Conservation (phyloP, 1,140 invertebrate species). For the Diprion similis region DNA sequence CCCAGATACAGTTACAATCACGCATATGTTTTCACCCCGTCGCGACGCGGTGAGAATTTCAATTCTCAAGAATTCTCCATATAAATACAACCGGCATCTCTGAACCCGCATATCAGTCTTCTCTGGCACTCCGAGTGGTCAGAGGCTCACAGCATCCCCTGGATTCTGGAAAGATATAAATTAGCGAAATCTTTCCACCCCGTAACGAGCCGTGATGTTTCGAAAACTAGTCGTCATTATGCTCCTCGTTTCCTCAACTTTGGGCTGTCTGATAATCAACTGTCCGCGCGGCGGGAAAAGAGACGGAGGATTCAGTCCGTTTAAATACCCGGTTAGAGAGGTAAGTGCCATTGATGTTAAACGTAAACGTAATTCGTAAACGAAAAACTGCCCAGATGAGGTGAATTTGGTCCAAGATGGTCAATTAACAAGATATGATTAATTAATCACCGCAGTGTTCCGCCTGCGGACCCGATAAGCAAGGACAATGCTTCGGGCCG, state of each 20-base stretch:
- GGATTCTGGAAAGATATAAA: neutral
- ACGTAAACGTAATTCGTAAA: neutral
- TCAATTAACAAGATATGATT: too few relatives aligned
- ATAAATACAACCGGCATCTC: conserved; percentile 40
- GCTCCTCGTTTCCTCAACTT: conserved; percentile 37
- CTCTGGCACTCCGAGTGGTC: neutral
- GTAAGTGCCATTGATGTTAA: conserved; percentile 42
- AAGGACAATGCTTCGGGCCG: conserved; percentile 63
- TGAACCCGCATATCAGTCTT: neutral
- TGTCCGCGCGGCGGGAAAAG: conserved; percentile 64
- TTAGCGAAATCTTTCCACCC: neutral
- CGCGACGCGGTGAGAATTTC: conserved; percentile 37
- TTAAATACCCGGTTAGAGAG: conserved; percentile 45
- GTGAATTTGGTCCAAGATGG: neutral
- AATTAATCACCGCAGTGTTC: conserved; percentile 51
- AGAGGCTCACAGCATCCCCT: neutral
- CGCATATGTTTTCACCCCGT: conserved; percentile 4
- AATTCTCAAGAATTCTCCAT: conserved; percentile 36
- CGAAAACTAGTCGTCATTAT: conserved; percentile 32
- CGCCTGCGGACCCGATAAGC: conserved; percentile 56
- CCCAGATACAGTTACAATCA: neutral
- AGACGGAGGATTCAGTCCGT: conserved; percentile 45
- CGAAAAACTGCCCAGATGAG: neutral
- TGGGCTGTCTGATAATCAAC: conserved; percentile 63
- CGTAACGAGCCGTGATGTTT: conserved; percentile 25